Conservation (phyloP, 2,888 invertebrate species). For the Lypha dubia region DNA sequence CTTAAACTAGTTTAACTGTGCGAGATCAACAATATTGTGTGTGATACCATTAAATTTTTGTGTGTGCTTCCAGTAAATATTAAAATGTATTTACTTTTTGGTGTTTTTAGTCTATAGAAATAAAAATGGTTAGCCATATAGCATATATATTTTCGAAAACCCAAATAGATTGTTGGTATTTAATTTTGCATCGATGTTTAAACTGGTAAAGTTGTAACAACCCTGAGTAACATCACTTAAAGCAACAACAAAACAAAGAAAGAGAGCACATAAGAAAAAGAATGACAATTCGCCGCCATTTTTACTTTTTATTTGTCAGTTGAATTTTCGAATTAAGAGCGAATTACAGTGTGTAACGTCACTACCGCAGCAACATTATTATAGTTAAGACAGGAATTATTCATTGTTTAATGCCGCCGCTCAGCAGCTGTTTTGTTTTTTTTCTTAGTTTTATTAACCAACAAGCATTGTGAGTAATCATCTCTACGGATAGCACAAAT, state of each 20-base stretch:
- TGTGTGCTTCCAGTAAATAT: too few relatives aligned
- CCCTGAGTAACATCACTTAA: conserved; percentile 62
- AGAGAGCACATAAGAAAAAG: conserved; percentile 46
- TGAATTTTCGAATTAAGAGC: conserved; percentile 74
- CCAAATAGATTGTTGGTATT: background rate
- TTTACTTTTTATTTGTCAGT: conserved; percentile 72
- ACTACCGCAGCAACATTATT: conserved; percentile 65
- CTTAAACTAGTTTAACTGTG: too few relatives aligned
- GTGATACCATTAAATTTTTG: too few relatives aligned
- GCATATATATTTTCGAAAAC: too few relatives aligned
- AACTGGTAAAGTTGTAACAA: conserved; percentile 46
- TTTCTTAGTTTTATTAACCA: conserved; percentile 57
- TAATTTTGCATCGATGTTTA: conserved; percentile 56
- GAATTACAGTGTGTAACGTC: conserved; percentile 63
- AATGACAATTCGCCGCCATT: conserved; percentile 67
- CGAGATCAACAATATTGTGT: too few relatives aligned
- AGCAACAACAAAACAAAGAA: conserved; percentile 25
- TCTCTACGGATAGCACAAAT: conserved; percentile 68
- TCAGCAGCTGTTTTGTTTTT: conserved; percentile 72
- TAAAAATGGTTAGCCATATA: too few relatives aligned
- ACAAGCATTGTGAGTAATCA: conserved; percentile 73
- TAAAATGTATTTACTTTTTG: too few relatives aligned
- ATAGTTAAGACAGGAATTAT: conserved; percentile 62
- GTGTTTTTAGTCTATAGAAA: too few relatives aligned
- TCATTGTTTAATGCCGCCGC: conserved; percentile 67